Conservation (phyloP, 2,113 vertebrate genomes). For the Hypocryptadius cinnamomeus region DNA sequence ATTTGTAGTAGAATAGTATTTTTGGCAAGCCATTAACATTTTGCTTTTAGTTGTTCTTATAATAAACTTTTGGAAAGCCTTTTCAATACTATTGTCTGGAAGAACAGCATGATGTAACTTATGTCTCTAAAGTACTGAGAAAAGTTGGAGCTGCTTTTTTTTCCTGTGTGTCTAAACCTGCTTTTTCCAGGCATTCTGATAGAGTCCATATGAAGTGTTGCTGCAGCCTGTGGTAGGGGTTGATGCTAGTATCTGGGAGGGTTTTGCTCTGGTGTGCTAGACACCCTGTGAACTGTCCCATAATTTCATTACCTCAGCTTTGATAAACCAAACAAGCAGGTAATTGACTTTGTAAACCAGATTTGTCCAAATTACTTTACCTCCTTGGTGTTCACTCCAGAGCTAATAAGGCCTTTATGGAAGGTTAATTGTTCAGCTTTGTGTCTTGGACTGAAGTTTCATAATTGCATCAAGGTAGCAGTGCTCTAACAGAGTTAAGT, state of each 20-base stretch:
- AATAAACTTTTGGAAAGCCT: neutral
- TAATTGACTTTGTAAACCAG: neutral
- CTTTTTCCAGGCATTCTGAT: neutral
- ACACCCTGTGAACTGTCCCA: neutral
- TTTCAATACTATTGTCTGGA: neutral
- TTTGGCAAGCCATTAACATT: neutral
- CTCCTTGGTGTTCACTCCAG: neutral
- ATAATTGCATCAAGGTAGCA: neutral
- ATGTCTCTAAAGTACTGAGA: neutral
- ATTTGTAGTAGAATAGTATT: neutral
- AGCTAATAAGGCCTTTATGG: neutral
- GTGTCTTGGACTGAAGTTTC: neutral
- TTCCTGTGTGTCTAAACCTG: neutral
- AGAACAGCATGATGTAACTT: neutral
- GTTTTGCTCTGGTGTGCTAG: neutral
- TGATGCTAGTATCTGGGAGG: neutral
- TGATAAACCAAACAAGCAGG: neutral
- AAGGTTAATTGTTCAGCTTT: conserved; percentile 27
- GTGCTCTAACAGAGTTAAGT: neutral
- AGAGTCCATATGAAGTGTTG: neutral
- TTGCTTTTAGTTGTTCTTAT: neutral
- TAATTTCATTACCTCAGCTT: neutral
- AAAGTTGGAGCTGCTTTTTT: neutral
- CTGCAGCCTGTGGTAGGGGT: neutral
- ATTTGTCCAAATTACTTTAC: neutral